Conservation (phyloP, 2,113 vertebrate species). For the Phyllostomus hastatus region DNA sequence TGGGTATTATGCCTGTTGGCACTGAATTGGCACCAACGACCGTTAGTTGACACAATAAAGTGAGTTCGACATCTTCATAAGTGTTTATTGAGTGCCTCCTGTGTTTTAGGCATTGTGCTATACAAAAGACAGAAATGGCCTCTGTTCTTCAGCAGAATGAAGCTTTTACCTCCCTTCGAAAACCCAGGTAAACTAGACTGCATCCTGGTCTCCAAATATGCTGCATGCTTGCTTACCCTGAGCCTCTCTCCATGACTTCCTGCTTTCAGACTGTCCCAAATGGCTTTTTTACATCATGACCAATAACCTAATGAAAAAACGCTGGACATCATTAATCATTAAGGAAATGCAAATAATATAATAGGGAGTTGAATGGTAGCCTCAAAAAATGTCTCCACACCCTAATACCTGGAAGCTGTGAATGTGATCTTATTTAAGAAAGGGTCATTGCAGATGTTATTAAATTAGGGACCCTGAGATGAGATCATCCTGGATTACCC, state of each 20-base stretch:
- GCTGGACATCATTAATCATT: not conserved
- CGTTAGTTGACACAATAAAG: not conserved
- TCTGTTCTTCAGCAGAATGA: not conserved
- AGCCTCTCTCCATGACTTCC: not conserved
- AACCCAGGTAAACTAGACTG: not conserved
- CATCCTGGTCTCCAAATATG: not conserved
- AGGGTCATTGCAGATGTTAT: not conserved
- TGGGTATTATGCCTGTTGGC: not conserved
- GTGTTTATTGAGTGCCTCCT: not conserved
- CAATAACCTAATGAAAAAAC: not conserved
- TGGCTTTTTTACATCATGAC: not conserved
- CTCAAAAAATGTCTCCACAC: not conserved
- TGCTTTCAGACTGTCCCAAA: not conserved
- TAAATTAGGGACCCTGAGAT: not conserved
- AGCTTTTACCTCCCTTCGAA: not conserved
- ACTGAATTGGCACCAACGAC: not conserved
- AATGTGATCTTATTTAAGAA: not conserved
- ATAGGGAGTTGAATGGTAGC: not conserved
- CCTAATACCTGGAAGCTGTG: not conserved
- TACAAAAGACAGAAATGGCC: not conserved
- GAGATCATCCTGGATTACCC: not conserved
- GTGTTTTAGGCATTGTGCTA: not conserved
- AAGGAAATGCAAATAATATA: not conserved
- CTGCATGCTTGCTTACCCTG: accelerated
- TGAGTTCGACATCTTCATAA: not conserved